Evolutionary conservation across 2,888 invertebrate species (phyloP), one percentile per base, ranked within the genome.

Genomic region (Antheraea yamamai): DNA sequence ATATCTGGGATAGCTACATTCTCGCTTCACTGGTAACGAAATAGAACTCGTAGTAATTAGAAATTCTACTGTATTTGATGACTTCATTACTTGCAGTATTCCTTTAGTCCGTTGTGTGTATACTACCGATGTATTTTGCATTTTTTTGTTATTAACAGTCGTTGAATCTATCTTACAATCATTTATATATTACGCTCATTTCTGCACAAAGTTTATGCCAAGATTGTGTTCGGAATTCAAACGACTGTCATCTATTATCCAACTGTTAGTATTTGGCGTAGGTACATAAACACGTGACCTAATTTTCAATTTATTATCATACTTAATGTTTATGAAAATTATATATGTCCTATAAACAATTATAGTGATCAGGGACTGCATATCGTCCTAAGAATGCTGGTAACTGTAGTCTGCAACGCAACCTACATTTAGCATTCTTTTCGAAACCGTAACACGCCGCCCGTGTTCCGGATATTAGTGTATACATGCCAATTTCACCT

Each of bases 401-500:
- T 92, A 92, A 93, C 94, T 91, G 93, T 92, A 91, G 92, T 92
- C 92, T 86, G 89, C 89, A 90, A 88, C 90, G 91, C 92, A 94
- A 94, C 94, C 94, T 92, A 94, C 94, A 94, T 94, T 93, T 92
- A 87, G 92, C 93, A 95, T 95, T 95, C 94, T 95, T 95, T 94
- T 92, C 91, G 91, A 93, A 95, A 94, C 94, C 92, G 95, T 95
- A 94, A 92, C 93, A 94, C 91, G 90, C 91, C 91, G 92, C 88
- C 93, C 91, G 91, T 92, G 93, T 92, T 92, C 94, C 94, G 94
- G 93, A 93, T 94, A 91, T 88, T 83, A 74, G 83, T 82, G 82
- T 82, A 87, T 82, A 86, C 92, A 92, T 81, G 91, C 91, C 81
- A 92, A 86, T 90, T 87, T 94, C 89, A 90, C 87, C 89, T 88